Evolutionary conservation across 2,888 invertebrate species (phyloP).

Genomic region (Cataglyphis altisquamis): DNA sequence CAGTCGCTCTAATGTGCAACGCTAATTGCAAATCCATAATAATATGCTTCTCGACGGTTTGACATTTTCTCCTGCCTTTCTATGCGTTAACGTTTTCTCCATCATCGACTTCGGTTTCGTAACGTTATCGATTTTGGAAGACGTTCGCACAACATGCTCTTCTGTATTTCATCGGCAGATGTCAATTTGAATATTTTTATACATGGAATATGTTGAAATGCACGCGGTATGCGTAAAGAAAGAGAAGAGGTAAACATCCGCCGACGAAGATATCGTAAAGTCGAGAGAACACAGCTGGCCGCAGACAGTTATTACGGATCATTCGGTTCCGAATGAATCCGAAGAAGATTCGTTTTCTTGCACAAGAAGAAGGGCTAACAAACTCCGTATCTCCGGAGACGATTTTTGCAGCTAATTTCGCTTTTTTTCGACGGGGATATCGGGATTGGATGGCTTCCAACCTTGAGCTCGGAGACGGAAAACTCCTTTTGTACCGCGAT

Average conservation of each 20-base stretch:
- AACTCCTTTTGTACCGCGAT: conserved; percentile 61
- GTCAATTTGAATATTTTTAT: conserved; percentile 48
- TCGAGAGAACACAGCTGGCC: conserved; percentile 59
- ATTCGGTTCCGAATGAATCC: conserved; percentile 51
- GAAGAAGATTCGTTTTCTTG: conserved; percentile 57
- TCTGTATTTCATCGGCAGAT: not conserved
- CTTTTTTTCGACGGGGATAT: conserved; percentile 37
- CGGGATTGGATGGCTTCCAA: conserved; percentile 53
- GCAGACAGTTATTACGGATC: conserved; percentile 67
- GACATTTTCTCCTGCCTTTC: conserved; percentile 5
- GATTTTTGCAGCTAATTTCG: conserved; percentile 24
- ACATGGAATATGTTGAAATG: conserved; percentile 23
- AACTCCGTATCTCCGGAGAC: conserved; percentile 43
- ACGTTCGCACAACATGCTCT: not conserved
- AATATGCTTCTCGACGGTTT: conserved; percentile 16
- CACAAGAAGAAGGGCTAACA: conserved; percentile 36
- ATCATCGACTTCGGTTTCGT: conserved; percentile 3
- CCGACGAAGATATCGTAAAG: conserved; percentile 57
- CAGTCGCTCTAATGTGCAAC: conserved; percentile 21
- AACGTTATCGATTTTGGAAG: conserved; percentile 29
- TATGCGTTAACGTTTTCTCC: conserved; percentile 10
- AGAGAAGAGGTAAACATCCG: conserved; percentile 19
- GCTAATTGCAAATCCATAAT: conserved; percentile 40
- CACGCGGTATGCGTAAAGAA: not conserved
- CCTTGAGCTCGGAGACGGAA: conserved; percentile 68